phyloP scores from a whole-genome alignment of 1,140 invertebrate genomes.

The Drosophila novamexicana region DNA sequence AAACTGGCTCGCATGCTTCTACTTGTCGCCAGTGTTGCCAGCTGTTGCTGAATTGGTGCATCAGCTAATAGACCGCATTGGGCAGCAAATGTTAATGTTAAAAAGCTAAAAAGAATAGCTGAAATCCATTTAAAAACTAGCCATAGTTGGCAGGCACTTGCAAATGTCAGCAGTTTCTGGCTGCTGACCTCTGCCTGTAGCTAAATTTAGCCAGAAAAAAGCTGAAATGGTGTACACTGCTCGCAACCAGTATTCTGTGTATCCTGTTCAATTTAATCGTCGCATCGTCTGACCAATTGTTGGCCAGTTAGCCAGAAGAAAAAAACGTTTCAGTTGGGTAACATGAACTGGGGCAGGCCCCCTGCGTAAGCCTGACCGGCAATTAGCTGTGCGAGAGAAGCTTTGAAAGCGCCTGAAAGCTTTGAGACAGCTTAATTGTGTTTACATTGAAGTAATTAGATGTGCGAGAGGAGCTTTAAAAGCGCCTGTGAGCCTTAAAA shows the following conservation, averaged over 20 bases:
- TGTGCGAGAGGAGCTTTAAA: background rate
- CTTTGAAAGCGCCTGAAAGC: slow-evolving; percentile 13
- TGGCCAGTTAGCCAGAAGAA: slow-evolving; percentile 7
- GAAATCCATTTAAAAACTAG: no score
- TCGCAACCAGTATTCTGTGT: slow-evolving; percentile 10
- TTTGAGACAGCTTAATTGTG: background rate
- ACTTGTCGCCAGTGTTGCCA: background rate
- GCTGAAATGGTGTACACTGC: background rate
- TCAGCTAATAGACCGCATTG: no score
- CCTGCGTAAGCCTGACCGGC: background rate
- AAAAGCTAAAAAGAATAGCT: no score
- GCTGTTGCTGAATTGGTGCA: no score
- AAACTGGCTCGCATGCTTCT: slow-evolving; percentile 32
- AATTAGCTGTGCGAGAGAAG: background rate
- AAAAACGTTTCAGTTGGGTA: slow-evolving; percentile 7
- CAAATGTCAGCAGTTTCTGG: no score
- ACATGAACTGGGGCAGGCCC: background rate
- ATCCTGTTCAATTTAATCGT: slow-evolving; percentile 35
- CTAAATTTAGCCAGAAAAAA: no score
- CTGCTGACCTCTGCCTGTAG: no score
- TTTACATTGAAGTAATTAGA: background rate
- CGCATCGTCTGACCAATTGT: slow-evolving; percentile 24
- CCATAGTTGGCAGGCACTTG: no score
- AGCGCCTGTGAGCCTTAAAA: slow-evolving; percentile 4
- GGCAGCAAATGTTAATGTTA: no score